These are phyloP conservation scores for Darevskia nairensis DNA, from an alignment of 2,797 vertebrate genomes.

Conservation along the genomic window DNA sequence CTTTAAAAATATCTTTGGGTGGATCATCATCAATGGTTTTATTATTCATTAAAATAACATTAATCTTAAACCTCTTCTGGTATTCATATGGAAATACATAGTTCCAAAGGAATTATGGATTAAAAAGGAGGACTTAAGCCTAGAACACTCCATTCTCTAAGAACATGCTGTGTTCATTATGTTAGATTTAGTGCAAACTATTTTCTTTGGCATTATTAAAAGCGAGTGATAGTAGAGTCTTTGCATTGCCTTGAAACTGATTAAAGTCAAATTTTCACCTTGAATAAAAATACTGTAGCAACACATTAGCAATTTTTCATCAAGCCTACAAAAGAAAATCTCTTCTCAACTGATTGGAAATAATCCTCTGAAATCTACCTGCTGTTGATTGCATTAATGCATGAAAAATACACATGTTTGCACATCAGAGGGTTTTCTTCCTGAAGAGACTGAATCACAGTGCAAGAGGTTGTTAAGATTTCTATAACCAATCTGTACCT, in stretches of 20 bases:
- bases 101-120: conserved; percentile 76
- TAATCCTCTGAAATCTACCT: conserved; percentile 73
- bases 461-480: conserved; percentile 57
- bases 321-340: conserved; percentile 72
- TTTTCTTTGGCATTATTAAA: conserved; percentile 76
- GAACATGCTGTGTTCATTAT: conserved; percentile 75
- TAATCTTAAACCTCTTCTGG: conserved; percentile 73
- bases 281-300: conserved; percentile 70
- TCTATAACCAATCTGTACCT: conserved; percentile 54
- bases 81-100: conserved; percentile 71
- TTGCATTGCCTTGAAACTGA: conserved; percentile 75
- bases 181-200: conserved; percentile 74
- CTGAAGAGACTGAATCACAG: conserved; percentile 34
- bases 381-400: conserved; percentile 72
- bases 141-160: conserved; percentile 71
- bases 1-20: conserved; percentile 52
- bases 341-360: conserved; percentile 71
- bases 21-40: conserved; percentile 71
- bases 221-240: conserved; percentile 66
- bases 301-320: conserved; percentile 75
- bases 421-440: conserved; percentile 10
- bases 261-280: conserved; percentile 78
- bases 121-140: conserved; percentile 67
- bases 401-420: conserved; percentile 50
- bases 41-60: conserved; percentile 78